Evolutionary conservation across 2,113 vertebrate species (phyloP).

Genomic region (Macquaria australasica): DNA sequence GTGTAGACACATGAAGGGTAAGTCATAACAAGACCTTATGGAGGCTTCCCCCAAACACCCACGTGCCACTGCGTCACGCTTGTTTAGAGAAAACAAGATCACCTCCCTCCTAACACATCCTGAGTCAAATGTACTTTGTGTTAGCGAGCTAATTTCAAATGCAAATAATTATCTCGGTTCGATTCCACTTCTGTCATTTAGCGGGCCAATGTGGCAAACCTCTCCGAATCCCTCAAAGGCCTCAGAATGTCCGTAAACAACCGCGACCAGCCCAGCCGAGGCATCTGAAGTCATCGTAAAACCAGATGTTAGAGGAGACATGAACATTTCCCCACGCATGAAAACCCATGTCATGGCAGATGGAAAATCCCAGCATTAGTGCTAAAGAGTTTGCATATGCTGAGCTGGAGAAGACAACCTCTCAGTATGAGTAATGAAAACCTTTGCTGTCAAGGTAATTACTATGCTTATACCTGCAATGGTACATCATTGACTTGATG

Average conservation of each 20-base stretch:
- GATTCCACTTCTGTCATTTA: constrained; percentile 50
- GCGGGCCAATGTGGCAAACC: constrained; percentile 47
- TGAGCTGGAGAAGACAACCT: constrained; percentile 22
- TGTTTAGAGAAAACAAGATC: constrained; percentile 29
- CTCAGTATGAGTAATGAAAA: constrained; percentile 58
- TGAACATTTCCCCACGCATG: constrained; percentile 45
- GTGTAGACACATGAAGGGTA: constrained; percentile 16
- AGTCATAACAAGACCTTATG: constrained; percentile 30
- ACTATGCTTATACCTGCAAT: constrained; percentile 54
- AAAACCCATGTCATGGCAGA: constrained; percentile 55
- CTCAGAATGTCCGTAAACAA: constrained; percentile 66
- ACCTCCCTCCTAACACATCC: not conserved
- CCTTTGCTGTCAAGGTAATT: constrained; percentile 65
- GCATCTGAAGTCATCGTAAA: constrained; percentile 31
- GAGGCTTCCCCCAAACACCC: constrained; percentile 11
- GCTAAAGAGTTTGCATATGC: constrained; percentile 30
- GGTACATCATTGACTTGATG: constrained; percentile 66
- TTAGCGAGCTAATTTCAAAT: constrained; percentile 49
- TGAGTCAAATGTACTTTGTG: constrained; percentile 1
- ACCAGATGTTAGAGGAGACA: constrained; percentile 68
- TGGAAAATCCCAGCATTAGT: constrained; percentile 66
- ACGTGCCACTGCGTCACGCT: not conserved
- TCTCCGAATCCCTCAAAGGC: constrained; percentile 44
- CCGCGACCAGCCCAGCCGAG: constrained; percentile 16
- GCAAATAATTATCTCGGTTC: constrained; percentile 63